Percentiles rank a stretch among this genome's conserved stretches.
phyloP scores from a whole-genome alignment of 2,113 vertebrate genomes.

The Ammospiza nelsoni region DNA sequence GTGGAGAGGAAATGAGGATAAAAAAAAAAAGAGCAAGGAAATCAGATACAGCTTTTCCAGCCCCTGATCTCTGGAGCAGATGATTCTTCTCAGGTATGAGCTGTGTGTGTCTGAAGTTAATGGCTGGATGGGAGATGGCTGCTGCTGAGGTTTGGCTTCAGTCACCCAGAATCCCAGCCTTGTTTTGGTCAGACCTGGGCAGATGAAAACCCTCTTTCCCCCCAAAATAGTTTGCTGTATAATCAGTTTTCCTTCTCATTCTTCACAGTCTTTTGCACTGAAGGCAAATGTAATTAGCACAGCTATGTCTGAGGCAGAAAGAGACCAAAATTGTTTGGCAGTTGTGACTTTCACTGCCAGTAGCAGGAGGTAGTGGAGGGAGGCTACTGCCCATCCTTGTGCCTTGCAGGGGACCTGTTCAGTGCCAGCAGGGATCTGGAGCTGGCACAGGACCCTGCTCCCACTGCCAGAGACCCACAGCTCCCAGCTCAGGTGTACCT shows the following conservation, averaged over 20 bases:
- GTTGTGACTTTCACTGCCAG: background rate
- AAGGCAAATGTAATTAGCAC: background rate
- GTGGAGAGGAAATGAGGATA: slow-evolving; percentile 45
- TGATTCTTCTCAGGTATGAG: slow-evolving; percentile 17
- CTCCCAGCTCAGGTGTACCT: background rate
- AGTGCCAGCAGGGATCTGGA: background rate
- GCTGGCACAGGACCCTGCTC: background rate
- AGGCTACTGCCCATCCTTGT: background rate
- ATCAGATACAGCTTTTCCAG: slow-evolving; percentile 37
- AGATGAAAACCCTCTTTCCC: background rate
- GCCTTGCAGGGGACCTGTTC: background rate
- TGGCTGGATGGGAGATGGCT: background rate
- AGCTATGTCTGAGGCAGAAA: background rate
- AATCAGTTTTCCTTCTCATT: background rate
- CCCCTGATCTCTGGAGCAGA: background rate
- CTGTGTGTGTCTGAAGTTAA: background rate
- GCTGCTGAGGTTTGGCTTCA: background rate
- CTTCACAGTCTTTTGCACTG: background rate
- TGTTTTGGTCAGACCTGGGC: background rate
- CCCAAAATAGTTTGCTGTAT: background rate
- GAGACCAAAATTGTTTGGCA: background rate
- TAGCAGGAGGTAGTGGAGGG: background rate
- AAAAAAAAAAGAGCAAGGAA: background rate
- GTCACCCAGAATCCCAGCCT: background rate
- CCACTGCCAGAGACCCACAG: rapidly evolving